Evolutionary conservation across 2,113 vertebrate species (phyloP), one percentile per base, ranked within the genome.

Genomic region (Rallus limicola): DNA sequence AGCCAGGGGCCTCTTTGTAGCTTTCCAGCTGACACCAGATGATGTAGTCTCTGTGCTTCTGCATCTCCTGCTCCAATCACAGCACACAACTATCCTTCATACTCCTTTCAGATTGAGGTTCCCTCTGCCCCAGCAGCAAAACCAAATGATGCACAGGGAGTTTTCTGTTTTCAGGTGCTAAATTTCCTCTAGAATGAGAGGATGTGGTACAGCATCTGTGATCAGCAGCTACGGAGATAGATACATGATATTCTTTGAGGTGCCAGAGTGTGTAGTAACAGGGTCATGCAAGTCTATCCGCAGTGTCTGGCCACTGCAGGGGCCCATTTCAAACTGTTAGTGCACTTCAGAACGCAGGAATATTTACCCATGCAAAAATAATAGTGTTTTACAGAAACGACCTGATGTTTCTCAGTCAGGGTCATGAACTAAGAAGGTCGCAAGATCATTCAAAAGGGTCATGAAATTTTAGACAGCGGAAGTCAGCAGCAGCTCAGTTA

Each of bases 381-480:
- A 56, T 46, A 72, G 8, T 33, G 23, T 89, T 92, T 72, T 89
- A 81, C 42, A 89, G 86, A 95, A 82, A 75, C 25, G 31, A 23
- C 14, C 16, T 42, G 42, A 4, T 12, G 48, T 91, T 95, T 79
- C 56, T 79, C 44, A 46, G 20, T 28, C 26, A 86, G 65, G 69
- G 83, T 95, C 70, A 23, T 4, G 38, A 92, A 92, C 69, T 60
- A 74, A 87, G 77, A 87, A 91, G 86, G 81, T 82, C 89, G 79
- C 1, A 0, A 85, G 38, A 82, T 16, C 46, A 48, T 92, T 93
- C 77, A 69, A 90, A 88, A 71, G 48, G 65, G 65, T 58, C 16
- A 16, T 82, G 78, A 95, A 79, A 82, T 86, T 91, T 87, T 86
- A 95, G 86, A 89, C 94, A 94, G 42, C 31, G 84, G 69, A 92